These are phyloP conservation scores for Diacarnus erythraeanus DNA, from an alignment of 37 sponge, comb jelly and placozoan species.

Conservation along the genomic window DNA sequence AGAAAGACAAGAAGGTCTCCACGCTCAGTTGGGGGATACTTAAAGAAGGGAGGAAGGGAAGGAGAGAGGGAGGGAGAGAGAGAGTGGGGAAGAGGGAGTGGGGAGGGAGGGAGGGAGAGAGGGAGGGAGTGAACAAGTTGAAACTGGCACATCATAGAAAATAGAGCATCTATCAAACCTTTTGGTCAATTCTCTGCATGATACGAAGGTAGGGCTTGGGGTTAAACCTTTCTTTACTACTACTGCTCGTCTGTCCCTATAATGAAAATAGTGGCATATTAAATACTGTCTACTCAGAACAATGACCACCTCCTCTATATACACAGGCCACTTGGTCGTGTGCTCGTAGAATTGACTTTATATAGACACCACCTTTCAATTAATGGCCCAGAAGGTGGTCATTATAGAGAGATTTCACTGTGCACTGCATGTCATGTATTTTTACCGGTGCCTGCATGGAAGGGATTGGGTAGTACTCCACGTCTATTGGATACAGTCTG, in stretches of 20 bases:
- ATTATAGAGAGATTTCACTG: too few relatives aligned
- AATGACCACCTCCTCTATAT: too few relatives aligned
- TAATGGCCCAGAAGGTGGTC: too few relatives aligned
- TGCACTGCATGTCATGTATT: too few relatives aligned
- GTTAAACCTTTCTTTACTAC: constrained; percentile 58
- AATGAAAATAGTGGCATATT: too few relatives aligned
- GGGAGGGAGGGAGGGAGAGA: neutral
- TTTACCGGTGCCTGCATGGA: constrained; percentile 3
- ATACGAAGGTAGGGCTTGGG: constrained; percentile 82
- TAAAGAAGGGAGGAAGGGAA: neutral
- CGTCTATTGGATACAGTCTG: constrained; percentile 79
- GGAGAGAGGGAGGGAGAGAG: neutral
- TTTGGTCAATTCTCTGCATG: constrained; percentile 81
- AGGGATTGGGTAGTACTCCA: constrained; percentile 72
- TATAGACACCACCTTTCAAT: too few relatives aligned
- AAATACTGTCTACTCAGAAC: too few relatives aligned
- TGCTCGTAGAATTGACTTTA: too few relatives aligned
- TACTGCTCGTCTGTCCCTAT: neutral
- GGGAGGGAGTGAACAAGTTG: neutral
- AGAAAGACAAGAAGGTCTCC: constrained; percentile 91
- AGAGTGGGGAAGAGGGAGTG: neutral
- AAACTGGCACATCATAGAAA: neutral
- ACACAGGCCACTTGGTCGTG: too few relatives aligned
- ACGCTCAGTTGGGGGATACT: constrained; percentile 83
- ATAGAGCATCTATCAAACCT: constrained; percentile 31